Conservation (phyloP, 2,888 invertebrate genomes). For the Nudaria mundana region DNA sequence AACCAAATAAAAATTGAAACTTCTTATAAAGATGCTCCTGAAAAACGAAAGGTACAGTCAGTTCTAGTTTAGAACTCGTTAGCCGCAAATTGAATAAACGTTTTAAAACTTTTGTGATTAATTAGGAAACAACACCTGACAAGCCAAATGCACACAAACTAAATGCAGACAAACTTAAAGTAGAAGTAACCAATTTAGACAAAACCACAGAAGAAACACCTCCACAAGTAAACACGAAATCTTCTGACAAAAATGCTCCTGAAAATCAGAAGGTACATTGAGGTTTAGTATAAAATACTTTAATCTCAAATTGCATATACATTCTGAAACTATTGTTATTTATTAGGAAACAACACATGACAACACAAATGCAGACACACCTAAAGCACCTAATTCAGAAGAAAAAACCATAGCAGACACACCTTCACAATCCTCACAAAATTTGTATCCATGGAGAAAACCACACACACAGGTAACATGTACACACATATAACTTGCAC, state of each 20-base stretch:
- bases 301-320: not conserved
- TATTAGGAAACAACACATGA: constrained; percentile 10
- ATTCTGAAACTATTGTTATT: not conserved
- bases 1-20: too few species aligned
- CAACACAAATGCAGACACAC: constrained; percentile 20
- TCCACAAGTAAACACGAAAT: too few species aligned
- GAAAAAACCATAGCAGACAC: constrained; percentile 19
- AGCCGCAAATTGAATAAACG: not conserved
- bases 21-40: too few species aligned
- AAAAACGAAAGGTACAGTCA: too few species aligned
- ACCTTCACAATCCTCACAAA: constrained; percentile 32
- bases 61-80: too few species aligned
- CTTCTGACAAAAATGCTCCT: constrained; percentile 3
- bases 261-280: constrained; percentile 11
- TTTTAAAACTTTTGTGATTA: not conserved
- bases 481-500: not conserved
- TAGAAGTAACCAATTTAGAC: too few species aligned
- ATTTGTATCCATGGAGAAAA: constrained; percentile 46
- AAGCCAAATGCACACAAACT: too few species aligned
- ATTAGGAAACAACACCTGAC: not conserved
- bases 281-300: not conserved
- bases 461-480: constrained; percentile 27
- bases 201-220: too few species aligned
- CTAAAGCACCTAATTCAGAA: constrained; percentile 20
- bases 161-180: too few species aligned